Percentiles rank a stretch among this genome's conserved stretches.
Conservation (phyloP, 2,113 vertebrate genomes). For the Bubalus kerabau region DNA sequence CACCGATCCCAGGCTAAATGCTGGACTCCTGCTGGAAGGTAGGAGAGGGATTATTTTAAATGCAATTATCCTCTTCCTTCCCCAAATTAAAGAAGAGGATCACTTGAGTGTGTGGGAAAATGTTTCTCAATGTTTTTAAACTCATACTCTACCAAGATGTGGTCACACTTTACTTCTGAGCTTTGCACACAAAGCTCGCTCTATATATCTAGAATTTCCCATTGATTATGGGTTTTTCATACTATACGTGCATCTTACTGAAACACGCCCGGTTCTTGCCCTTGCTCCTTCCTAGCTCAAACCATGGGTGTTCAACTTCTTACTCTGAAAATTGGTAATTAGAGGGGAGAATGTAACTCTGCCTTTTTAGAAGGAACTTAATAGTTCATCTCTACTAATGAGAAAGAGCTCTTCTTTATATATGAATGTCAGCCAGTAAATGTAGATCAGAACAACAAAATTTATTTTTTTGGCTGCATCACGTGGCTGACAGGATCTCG, state of each 20-base stretch:
- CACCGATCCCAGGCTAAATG: background rate
- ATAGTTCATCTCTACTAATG: background rate
- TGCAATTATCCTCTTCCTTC: constrained; percentile 5
- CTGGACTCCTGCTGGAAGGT: background rate
- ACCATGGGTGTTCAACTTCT: background rate
- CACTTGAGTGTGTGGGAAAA: background rate
- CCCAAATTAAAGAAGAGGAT: background rate
- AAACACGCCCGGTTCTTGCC: background rate
- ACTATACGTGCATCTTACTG: background rate
- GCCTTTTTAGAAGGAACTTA: background rate
- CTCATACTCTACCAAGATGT: background rate
- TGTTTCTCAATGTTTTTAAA: background rate
- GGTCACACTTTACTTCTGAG: background rate
- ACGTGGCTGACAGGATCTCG: background rate
- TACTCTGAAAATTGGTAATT: background rate
- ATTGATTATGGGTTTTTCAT: background rate
- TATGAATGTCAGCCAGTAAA: constrained; percentile 5
- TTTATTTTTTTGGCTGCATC: background rate
- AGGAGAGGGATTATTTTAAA: background rate
- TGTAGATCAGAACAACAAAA: background rate
- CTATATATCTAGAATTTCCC: background rate
- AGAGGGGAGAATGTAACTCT: background rate
- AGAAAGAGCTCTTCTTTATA: constrained; percentile 6
- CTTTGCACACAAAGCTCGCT: background rate
- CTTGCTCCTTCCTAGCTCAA: background rate